Percentiles rank a stretch among this genome's conserved stretches.
Conservation (phyloP, 1,140 invertebrate species). For the Zophobas morio region DNA sequence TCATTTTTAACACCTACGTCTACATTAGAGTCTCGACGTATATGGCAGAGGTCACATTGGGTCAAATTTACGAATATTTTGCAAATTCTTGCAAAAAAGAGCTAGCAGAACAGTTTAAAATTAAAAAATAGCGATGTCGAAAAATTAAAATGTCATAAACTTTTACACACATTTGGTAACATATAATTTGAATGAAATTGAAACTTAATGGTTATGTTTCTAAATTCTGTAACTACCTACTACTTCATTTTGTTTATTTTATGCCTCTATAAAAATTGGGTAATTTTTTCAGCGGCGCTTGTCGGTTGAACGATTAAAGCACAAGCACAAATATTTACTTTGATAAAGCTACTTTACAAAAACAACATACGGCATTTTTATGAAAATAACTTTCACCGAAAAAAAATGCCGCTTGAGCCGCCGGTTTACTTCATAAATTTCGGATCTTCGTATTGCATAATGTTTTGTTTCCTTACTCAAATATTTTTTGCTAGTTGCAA, state of each 20-base stretch:
- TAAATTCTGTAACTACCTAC: too few relatives aligned
- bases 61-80: constrained; percentile 20
- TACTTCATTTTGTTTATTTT: not conserved
- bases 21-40: not conserved
- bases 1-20: constrained; percentile 26
- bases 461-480: constrained; percentile 14
- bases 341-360: constrained; percentile 21
- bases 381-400: constrained; percentile 31
- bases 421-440: constrained; percentile 13
- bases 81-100: constrained; percentile 11
- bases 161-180: too few relatives aligned
- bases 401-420: not conserved
- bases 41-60: constrained; percentile 19
- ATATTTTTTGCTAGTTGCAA: not conserved
- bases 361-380: constrained; percentile 8
- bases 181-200: too few relatives aligned
- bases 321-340: constrained; percentile 12
- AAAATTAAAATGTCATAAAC: not conserved
- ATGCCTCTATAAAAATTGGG: not conserved
- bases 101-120: not conserved
- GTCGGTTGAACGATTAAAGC: constrained; percentile 1
- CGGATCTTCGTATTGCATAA: constrained; percentile 7
- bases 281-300: not conserved
- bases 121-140: not conserved
- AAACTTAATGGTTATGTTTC: too few relatives aligned